These are phyloP conservation scores for Mythimna ferrago DNA, from an alignment of 2,888 invertebrate genomes.

Conservation along the genomic window DNA sequence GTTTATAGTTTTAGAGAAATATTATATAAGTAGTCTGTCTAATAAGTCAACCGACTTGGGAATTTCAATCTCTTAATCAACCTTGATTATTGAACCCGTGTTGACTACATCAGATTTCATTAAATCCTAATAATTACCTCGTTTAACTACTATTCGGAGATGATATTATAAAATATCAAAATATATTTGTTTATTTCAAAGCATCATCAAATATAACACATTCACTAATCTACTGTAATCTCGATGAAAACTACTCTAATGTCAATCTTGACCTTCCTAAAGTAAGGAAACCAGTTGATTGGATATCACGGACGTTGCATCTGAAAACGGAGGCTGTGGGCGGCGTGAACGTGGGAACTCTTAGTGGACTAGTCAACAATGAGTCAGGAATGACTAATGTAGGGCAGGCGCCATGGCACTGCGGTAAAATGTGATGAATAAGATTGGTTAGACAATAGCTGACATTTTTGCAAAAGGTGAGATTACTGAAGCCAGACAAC, in stretches of 20 bases:
- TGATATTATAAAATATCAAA: not conserved
- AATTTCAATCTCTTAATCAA: no score
- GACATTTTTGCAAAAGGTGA: not conserved
- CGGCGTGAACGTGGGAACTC: constrained; percentile 76
- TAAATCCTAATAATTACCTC: no score
- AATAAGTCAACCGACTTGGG: no score
- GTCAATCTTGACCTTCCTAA: constrained; percentile 60
- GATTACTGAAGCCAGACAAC: not conserved
- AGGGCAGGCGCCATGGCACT: constrained; percentile 61
- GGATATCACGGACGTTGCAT: constrained; percentile 68
- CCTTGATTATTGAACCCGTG: no score
- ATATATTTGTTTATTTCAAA: not conserved
- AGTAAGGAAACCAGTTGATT: constrained; percentile 71
- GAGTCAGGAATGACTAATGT: constrained; percentile 68
- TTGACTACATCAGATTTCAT: no score
- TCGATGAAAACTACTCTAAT: constrained; percentile 30
- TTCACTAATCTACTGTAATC: not conserved
- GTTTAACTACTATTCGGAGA: not conserved
- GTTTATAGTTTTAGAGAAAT: no score
- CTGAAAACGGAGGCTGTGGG: constrained; percentile 73
- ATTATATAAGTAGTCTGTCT: no score
- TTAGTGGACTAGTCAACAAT: constrained; percentile 65
- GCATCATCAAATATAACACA: not conserved
- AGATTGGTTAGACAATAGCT: not conserved
- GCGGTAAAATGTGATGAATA: constrained; percentile 37